phyloP scores from a whole-genome alignment of 2,888 invertebrate species.

The Augochlorella aurata region DNA sequence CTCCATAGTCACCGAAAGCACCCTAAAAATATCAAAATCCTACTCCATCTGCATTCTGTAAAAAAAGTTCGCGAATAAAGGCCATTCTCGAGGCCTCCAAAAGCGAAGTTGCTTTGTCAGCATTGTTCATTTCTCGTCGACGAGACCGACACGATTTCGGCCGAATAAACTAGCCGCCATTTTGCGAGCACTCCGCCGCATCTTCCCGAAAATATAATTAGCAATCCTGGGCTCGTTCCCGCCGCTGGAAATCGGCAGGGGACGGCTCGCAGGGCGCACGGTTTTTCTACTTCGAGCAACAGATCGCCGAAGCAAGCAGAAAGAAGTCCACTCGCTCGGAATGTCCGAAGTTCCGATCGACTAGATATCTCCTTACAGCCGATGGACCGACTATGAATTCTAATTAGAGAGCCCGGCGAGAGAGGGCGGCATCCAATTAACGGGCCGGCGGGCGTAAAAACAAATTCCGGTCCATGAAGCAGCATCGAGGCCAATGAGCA shows the following conservation, averaged over 20 bases:
- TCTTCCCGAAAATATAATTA: background rate
- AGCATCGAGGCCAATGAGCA: background rate
- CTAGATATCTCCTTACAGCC: background rate
- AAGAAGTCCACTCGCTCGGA: slow-evolving; percentile 1
- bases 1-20: too few species aligned
- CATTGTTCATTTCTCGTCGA: too few species aligned
- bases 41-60: too few species aligned
- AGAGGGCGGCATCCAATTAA: slow-evolving; percentile 1
- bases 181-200: background rate
- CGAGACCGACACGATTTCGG: too few species aligned
- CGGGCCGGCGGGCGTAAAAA: slow-evolving; percentile 5
- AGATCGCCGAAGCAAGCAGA: background rate
- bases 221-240: background rate
- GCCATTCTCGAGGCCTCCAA: too few species aligned
- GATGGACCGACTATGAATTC: slow-evolving; percentile 4
- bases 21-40: too few species aligned
- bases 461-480: background rate
- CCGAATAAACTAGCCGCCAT: too few species aligned
- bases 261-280: background rate
- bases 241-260: background rate
- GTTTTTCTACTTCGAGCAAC: slow-evolving; percentile 1
- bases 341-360: slow-evolving; percentile 2
- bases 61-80: too few species aligned
- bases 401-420: background rate
- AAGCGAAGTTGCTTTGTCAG: too few species aligned